Conservation (phyloP, 2,888 invertebrate genomes). For the Sepiola atlantica region DNA sequence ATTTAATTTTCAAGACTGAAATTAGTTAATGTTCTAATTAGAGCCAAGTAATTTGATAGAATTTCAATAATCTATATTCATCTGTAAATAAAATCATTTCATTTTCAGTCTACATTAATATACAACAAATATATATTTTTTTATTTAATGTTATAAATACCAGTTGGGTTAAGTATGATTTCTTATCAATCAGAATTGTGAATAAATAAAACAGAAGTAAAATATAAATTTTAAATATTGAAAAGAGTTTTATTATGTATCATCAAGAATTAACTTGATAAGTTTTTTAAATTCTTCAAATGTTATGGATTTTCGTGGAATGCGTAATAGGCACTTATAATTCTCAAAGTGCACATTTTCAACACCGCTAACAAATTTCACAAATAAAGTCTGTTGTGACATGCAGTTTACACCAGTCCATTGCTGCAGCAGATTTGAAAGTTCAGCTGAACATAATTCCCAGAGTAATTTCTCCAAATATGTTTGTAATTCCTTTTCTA, state of each 20-base stretch:
- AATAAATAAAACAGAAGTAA: background rate
- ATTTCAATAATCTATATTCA: too few species aligned
- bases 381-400: constrained; percentile 55
- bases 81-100: too few species aligned
- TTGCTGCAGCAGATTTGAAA: constrained; percentile 54
- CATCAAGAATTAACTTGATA: constrained; percentile 33
- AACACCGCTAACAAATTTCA: constrained; percentile 51
- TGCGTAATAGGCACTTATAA: constrained; percentile 38
- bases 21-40: too few species aligned
- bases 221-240: background rate
- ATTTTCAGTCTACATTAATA: too few species aligned
- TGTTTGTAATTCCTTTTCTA: constrained; percentile 54
- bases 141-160: background rate
- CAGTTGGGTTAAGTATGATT: background rate
- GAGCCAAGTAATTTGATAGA: too few species aligned
- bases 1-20: too few species aligned
- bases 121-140: too few species aligned
- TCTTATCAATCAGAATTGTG: background rate
- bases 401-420: constrained; percentile 60
- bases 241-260: background rate
- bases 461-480: constrained; percentile 58
- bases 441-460: constrained; percentile 53
- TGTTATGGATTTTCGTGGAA: constrained; percentile 36
- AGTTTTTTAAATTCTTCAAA: constrained; percentile 41
- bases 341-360: constrained; percentile 49